Evolutionary conservation across 2,888 invertebrate genomes (phyloP).

Genomic region (Callyntrura sp.): DNA sequence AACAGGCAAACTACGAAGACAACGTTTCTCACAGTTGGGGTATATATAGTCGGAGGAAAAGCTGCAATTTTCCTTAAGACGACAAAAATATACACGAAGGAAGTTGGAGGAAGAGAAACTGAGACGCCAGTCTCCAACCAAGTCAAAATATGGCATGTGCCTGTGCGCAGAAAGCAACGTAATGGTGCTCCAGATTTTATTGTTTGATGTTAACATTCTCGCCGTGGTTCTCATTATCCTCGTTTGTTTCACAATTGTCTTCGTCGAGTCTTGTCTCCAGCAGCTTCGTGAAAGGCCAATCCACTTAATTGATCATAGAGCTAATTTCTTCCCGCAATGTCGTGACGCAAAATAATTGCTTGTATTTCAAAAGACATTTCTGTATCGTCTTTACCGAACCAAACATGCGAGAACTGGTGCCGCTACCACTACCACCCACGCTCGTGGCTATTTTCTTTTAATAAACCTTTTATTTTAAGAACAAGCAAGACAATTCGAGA

Average conservation of each 20-base stretch:
- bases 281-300: constrained; percentile 52
- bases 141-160: neutral
- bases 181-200: constrained; percentile 9
- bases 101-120: neutral
- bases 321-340: constrained; percentile 22
- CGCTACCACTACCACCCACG: neutral
- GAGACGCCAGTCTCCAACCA: neutral
- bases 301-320: constrained; percentile 69
- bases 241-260: constrained; percentile 42
- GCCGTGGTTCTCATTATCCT: neutral
- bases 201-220: constrained; percentile 18
- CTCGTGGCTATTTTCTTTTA: neutral
- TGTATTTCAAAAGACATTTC: neutral
- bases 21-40: constrained; percentile 51
- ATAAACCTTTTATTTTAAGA: neutral
- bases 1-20: constrained; percentile 56
- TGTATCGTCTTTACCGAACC: neutral
- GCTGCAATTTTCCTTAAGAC: constrained; percentile 48
- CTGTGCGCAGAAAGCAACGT: neutral
- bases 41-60: constrained; percentile 61
- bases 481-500: neutral
- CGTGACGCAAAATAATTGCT: too few relatives aligned
- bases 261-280: constrained; percentile 60
- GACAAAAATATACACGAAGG: neutral
- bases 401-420: neutral